Evolutionary conservation across 2,113 vertebrate genomes (phyloP).

Genomic region (Toxotes chatareus): DNA sequence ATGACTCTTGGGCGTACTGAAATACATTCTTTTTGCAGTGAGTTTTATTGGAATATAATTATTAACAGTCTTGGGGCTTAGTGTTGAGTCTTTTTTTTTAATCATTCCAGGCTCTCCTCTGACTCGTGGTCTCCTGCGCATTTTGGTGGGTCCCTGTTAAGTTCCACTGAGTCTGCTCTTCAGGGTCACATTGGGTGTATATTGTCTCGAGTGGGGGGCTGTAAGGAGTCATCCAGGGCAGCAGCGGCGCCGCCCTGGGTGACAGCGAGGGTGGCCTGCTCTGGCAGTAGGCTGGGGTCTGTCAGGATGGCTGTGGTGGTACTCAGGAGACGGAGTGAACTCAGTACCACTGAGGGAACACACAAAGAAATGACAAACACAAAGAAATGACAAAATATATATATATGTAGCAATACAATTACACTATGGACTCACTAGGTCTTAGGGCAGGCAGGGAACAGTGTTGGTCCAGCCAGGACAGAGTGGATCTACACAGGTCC

Average conservation of each 20-base stretch:
- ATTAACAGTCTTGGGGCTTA: constrained; percentile 18
- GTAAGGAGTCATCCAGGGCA: constrained; percentile 77
- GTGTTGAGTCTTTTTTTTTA: constrained; percentile 3
- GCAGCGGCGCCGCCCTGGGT: constrained; percentile 72
- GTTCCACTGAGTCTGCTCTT: constrained; percentile 18
- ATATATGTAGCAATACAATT: too few relatives aligned
- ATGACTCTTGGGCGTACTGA: constrained; percentile 1
- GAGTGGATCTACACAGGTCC: constrained; percentile 90
- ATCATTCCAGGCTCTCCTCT: not conserved
- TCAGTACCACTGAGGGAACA: constrained; percentile 88
- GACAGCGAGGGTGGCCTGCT: constrained; percentile 91
- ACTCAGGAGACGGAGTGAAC: constrained; percentile 94
- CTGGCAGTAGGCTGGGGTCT: constrained; percentile 89
- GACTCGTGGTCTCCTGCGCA: not conserved
- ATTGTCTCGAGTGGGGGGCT: constrained; percentile 46
- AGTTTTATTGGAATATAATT: constrained; percentile 41
- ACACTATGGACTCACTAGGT: constrained; percentile 88
- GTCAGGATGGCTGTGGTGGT: constrained; percentile 93
- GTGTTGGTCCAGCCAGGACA: constrained; percentile 96
- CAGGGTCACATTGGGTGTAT: constrained; percentile 55
- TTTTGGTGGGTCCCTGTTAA: not conserved
- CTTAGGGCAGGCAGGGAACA: constrained; percentile 93
- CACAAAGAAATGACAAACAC: not conserved
- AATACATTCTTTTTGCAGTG: constrained; percentile 48
- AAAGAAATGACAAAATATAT: not conserved